Evolutionary conservation across 2,113 vertebrate species (phyloP).

Genomic region (Tympanuchus pallidicinctus): DNA sequence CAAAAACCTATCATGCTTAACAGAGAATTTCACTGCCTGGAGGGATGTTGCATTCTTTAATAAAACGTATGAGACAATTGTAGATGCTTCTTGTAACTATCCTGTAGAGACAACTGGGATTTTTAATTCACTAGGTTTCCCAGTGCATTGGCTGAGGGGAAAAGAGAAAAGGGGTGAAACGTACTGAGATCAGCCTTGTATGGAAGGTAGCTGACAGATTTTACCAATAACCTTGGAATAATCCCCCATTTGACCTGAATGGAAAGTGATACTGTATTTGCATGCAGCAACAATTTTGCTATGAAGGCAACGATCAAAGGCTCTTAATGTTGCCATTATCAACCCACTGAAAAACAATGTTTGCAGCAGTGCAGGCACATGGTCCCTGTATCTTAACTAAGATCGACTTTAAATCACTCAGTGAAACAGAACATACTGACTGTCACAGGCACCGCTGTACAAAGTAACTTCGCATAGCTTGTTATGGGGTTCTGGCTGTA

Average conservation of each 20-base stretch:
- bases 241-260: not conserved
- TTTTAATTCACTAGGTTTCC: not conserved
- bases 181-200: not conserved
- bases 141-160: not conserved
- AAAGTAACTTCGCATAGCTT: not conserved
- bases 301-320: not conserved
- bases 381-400: slow-evolving; percentile 2
- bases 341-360: not conserved
- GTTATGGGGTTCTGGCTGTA: not conserved
- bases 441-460: not conserved
- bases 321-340: not conserved
- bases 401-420: slow-evolving; percentile 15
- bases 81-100: not conserved
- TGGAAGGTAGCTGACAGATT: not conserved
- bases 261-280: not conserved
- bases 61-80: not conserved
- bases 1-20: not conserved
- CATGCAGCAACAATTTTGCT: not conserved
- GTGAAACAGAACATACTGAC: slow-evolving; percentile 13
- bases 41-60: not conserved
- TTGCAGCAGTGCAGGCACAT: not conserved
- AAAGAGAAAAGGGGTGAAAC: not conserved
- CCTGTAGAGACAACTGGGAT: not conserved
- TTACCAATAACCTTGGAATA: not conserved
- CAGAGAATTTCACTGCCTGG: not conserved